phyloP scores from a whole-genome alignment of 2,888 invertebrate genomes.

The Aporophyla lueneburgensis region DNA sequence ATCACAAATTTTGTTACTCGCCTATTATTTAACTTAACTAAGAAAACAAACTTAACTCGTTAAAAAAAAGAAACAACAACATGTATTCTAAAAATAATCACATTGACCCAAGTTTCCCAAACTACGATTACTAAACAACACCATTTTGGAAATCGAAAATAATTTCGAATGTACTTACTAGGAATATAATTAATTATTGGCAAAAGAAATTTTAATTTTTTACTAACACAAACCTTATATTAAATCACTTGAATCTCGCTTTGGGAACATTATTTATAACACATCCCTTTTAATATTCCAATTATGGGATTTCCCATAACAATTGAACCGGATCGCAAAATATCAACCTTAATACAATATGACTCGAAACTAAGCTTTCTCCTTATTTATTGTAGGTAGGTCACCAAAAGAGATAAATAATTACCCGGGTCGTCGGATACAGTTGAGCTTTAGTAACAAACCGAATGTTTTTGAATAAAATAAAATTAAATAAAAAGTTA shows the following conservation, averaged over 20 bases:
- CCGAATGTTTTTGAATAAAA: no score
- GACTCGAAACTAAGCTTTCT: neutral
- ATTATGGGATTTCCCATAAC: conserved; percentile 30
- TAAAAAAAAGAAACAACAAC: conserved; percentile 79
- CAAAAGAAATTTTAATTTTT: conserved; percentile 47
- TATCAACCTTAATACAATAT: neutral
- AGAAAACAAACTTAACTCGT: conserved; percentile 84
- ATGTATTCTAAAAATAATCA: conserved; percentile 73
- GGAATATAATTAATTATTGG: conserved; percentile 50
- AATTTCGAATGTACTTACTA: conserved; percentile 44
- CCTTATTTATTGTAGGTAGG: neutral
- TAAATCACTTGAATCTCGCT: conserved; percentile 63
- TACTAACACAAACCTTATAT: conserved; percentile 35
- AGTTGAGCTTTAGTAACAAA: no score
- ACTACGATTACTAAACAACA: conserved; percentile 56
- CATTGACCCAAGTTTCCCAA: conserved; percentile 69
- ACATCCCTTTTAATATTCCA: conserved; percentile 59
- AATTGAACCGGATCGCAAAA: conserved; percentile 16
- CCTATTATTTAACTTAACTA: conserved; percentile 69
- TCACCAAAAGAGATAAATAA: no score
- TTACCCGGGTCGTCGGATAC: no score
- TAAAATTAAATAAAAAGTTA: no score
- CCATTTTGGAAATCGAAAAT: conserved; percentile 39
- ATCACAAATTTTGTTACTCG: conserved; percentile 61
- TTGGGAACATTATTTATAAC: conserved; percentile 59